A percentile compares a stretch with the other conserved stretches of the same genome.
Evolutionary conservation across 2,797 vertebrate genomes (phyloP).

Genomic region (Hydrolagus colliei): DNA sequence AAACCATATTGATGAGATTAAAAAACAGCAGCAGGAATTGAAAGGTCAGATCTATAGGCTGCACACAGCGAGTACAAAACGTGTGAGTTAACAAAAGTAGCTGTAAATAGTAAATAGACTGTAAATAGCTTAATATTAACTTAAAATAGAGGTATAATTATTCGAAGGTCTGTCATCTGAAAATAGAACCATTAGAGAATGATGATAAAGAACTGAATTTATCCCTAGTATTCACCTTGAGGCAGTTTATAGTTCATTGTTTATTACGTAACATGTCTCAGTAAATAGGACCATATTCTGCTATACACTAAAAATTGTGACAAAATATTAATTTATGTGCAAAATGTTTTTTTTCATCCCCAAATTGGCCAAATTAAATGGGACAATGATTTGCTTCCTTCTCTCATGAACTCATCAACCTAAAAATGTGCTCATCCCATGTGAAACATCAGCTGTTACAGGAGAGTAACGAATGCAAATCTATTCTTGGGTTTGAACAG

Average conservation of each 20-base stretch:
- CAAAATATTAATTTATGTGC: not conserved
- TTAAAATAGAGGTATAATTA: not conserved
- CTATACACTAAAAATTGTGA: not conserved
- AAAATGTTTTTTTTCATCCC: not conserved
- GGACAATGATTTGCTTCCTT: not conserved
- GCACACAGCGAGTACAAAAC: not conserved
- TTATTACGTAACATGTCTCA: no score
- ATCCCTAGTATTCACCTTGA: no score
- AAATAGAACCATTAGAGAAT: not conserved
- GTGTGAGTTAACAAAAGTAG: not conserved
- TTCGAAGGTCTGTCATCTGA: not conserved
- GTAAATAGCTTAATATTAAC: not conserved
- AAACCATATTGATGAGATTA: not conserved
- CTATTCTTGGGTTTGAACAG: not conserved
- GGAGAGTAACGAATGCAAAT: not conserved
- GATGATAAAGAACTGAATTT: not conserved
- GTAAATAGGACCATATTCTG: not conserved
- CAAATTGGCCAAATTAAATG: not conserved
- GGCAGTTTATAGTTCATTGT: no score
- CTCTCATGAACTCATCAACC: not conserved
- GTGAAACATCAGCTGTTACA: not conserved
- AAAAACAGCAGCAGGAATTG: not conserved
- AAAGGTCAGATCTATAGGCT: not conserved
- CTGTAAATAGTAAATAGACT: no score
- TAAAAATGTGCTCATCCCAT: not conserved